A percentile compares a stretch with the other conserved stretches of the same genome.
Evolutionary conservation across 2,888 invertebrate genomes (phyloP).

Genomic region (Plutella xylostella): DNA sequence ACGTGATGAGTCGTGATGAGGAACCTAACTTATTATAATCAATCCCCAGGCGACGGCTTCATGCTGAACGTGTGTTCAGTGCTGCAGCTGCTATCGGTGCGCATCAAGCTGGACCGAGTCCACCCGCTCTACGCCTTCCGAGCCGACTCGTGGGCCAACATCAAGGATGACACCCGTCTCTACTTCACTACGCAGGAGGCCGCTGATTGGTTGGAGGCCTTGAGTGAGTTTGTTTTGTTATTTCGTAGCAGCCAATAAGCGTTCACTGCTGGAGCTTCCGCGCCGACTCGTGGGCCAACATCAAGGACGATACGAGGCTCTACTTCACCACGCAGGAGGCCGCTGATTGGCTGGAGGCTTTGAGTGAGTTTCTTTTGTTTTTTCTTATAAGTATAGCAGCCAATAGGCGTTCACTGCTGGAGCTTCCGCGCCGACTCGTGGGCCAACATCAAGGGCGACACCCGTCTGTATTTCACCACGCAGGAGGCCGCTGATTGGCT

Average conservation of each 20-base stretch:
- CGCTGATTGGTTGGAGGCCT: slow-evolving; percentile 76
- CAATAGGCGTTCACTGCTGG: too few relatives aligned
- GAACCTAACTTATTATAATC: too few relatives aligned
- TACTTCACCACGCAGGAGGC: slow-evolving; percentile 87
- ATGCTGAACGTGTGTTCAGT: slow-evolving; percentile 94
- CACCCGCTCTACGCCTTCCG: slow-evolving; percentile 92
- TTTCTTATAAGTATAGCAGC: too few relatives aligned
- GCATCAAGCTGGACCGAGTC: slow-evolving; percentile 91
- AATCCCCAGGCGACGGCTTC: slow-evolving; percentile 88
- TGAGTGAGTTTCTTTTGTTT: too few relatives aligned
- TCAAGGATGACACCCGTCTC: slow-evolving; percentile 85
- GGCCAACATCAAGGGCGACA: slow-evolving; percentile 81
- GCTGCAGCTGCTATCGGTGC: slow-evolving; percentile 89
- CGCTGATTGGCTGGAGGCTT: slow-evolving; percentile 76
- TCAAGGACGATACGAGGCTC: slow-evolving; percentile 85
- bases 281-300: slow-evolving; percentile 77
- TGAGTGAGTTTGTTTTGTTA: slow-evolving; percentile 74
- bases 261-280: too few relatives aligned
- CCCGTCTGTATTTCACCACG: slow-evolving; percentile 84
- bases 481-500: slow-evolving; percentile 86
- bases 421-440: slow-evolving; percentile 83
- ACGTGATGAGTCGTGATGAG: too few relatives aligned
- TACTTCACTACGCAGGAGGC: slow-evolving; percentile 87
- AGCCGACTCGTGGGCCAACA: slow-evolving; percentile 77
- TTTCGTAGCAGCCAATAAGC: not conserved